Evolutionary conservation across 2,888 invertebrate species (phyloP).

Genomic region (Lissonota sp.): DNA sequence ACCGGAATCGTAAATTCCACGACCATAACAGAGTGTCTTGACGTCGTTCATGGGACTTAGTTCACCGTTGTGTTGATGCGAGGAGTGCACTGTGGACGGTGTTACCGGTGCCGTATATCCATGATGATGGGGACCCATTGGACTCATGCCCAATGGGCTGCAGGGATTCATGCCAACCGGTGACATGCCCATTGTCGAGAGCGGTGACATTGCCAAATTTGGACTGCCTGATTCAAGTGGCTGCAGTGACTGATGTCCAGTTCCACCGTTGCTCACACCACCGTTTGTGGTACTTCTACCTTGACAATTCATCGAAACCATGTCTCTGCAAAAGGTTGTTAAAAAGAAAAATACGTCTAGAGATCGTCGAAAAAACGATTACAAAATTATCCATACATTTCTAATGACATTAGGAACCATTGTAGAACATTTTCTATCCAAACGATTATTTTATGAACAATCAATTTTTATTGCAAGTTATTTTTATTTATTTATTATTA

Average conservation of each 20-base stretch:
- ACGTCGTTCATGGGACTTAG: slow-evolving; percentile 81
- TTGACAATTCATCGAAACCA: slow-evolving; percentile 78
- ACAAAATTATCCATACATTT: no score
- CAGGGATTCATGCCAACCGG: slow-evolving; percentile 78
- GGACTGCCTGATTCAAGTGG: slow-evolving; percentile 79
- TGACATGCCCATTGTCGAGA: slow-evolving; percentile 81
- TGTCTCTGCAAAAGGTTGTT: slow-evolving; percentile 72
- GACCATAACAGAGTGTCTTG: slow-evolving; percentile 79
- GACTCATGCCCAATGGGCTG: slow-evolving; percentile 80
- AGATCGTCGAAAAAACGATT: background rate
- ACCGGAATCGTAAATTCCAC: slow-evolving; percentile 79
- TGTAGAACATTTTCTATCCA: no score
- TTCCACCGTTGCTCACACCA: slow-evolving; percentile 71
- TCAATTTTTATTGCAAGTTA: background rate
- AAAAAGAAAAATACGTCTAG: background rate
- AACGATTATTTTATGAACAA: background rate
- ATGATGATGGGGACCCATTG: slow-evolving; percentile 81
- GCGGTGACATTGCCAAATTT: slow-evolving; percentile 80
- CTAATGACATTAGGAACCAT: no score
- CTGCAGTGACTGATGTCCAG: slow-evolving; percentile 76
- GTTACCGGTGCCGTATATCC: slow-evolving; percentile 80
- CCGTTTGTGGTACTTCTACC: slow-evolving; percentile 67
- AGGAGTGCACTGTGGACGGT: slow-evolving; percentile 79
- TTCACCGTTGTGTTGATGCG: slow-evolving; percentile 77
- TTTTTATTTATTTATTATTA: background rate